Conservation (phyloP, 92 coral and sea anemone genomes). For the Micromussa lordhowensis region DNA sequence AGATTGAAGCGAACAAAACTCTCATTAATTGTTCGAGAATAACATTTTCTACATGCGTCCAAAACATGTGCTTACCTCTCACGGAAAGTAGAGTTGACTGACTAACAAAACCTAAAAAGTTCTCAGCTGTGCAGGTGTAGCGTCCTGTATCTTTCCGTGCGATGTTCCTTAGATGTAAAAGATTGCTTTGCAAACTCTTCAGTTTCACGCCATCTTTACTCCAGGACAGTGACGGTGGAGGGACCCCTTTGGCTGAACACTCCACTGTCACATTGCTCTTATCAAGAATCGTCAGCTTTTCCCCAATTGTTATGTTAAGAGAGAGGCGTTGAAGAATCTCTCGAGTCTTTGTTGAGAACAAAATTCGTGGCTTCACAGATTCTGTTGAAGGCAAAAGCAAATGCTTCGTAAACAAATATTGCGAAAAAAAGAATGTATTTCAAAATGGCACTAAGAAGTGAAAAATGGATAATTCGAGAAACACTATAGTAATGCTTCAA, state of each 20-base stretch:
- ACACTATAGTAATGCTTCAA: too few relatives aligned
- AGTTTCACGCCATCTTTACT: conserved; percentile 54
- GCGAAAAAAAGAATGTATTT: background rate
- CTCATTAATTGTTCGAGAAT: background rate
- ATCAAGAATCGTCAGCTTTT: conserved; percentile 71
- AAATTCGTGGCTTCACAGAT: conserved; percentile 61
- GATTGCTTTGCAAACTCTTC: conserved; percentile 2
- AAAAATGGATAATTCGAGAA: too few relatives aligned
- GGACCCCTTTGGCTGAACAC: conserved; percentile 79
- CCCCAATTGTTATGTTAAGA: conserved; percentile 67
- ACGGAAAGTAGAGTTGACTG: conserved; percentile 62
- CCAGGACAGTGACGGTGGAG: conserved; percentile 75
- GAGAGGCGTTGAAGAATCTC: conserved; percentile 49
- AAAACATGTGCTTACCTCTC: conserved; percentile 48
- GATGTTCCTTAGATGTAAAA: conserved; percentile 23
- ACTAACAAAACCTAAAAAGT: conserved; percentile 68
- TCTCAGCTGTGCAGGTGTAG: conserved; percentile 72
- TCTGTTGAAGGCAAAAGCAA: conserved; percentile 8
- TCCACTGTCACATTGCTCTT: conserved; percentile 63
- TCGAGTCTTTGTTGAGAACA: conserved; percentile 27
- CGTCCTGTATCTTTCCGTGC: conserved; percentile 57
- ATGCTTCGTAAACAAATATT: background rate
- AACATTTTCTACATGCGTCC: background rate
- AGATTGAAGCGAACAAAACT: background rate
- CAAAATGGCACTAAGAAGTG: background rate